These are phyloP conservation scores for Monoplex corrugatus DNA, from an alignment of 2,888 invertebrate genomes.

Conservation along the genomic window DNA sequence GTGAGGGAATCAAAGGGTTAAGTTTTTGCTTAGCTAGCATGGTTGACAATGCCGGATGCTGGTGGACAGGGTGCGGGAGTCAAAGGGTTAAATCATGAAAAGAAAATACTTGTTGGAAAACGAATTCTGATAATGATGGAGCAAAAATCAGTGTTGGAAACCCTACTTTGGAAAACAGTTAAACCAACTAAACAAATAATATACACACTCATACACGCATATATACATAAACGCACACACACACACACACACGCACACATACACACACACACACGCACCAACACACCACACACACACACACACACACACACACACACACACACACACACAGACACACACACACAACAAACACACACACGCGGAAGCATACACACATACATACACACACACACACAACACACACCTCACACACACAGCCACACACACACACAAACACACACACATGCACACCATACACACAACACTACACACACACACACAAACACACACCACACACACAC, in stretches of 20 bases:
- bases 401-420: background rate
- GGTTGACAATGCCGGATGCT: too few species aligned
- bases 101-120: too few species aligned
- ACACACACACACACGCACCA: too few species aligned
- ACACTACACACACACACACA: background rate
- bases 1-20: too few species aligned
- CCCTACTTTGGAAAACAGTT: too few species aligned
- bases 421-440: background rate
- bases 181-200: too few species aligned
- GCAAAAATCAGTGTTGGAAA: too few species aligned
- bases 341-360: background rate
- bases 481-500: background rate
- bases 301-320: background rate
- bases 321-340: background rate
- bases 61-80: too few species aligned
- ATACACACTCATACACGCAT: background rate
- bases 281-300: background rate
- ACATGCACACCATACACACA: background rate
- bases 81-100: too few species aligned
- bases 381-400: background rate
- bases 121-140: too few species aligned
- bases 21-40: too few species aligned
- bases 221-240: background rate
- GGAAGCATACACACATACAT: background rate
- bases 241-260: background rate